phyloP scores from a whole-genome alignment of 2,888 invertebrate species.

The Gryllus longicercus region DNA sequence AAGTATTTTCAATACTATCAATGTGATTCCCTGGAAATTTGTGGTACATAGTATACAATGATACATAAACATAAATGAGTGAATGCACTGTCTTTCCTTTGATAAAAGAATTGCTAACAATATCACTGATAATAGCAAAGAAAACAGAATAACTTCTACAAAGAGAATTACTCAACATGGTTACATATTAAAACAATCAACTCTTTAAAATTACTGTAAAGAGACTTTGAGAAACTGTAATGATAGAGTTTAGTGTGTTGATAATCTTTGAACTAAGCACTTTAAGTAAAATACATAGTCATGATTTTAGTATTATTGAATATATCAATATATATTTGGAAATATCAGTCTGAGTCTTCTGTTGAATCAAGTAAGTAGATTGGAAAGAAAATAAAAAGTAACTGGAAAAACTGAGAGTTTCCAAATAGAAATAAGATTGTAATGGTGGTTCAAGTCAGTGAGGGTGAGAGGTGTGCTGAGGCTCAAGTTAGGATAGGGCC shows the following conservation, averaged over 20 bases:
- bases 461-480: background rate
- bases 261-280: slow-evolving; percentile 17
- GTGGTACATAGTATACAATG: background rate
- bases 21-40: background rate
- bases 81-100: slow-evolving; percentile 17
- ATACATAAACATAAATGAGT: background rate
- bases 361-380: slow-evolving; percentile 2
- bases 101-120: background rate
- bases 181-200: slow-evolving; percentile 4
- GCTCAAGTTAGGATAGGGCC: background rate
- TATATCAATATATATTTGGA: slow-evolving; percentile 17
- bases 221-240: slow-evolving; percentile 6
- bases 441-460: background rate
- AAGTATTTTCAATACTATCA: background rate
- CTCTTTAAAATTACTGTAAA: slow-evolving; percentile 17
- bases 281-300: background rate
- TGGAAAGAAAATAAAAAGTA: background rate
- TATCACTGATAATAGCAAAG: background rate
- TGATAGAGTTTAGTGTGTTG: slow-evolving; percentile 3
- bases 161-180: slow-evolving; percentile 4
- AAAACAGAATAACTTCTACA: background rate
- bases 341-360: slow-evolving; percentile 2
- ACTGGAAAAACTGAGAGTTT: background rate
- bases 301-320: slow-evolving; percentile 17
- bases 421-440: background rate